phyloP scores from a whole-genome alignment of 1,140 invertebrate genomes.

The Cotesia chilonis region DNA sequence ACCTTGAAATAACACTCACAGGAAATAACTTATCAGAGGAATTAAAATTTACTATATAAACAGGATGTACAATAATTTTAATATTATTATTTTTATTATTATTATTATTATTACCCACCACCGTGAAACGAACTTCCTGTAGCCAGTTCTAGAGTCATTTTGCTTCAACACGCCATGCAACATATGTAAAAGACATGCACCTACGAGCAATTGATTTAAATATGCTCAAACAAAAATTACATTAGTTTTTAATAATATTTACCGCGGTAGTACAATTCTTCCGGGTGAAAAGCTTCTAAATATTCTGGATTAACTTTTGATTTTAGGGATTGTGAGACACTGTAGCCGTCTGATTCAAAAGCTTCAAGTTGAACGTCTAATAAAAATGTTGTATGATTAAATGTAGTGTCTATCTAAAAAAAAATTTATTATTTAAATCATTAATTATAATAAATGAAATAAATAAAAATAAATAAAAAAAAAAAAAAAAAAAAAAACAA shows the following conservation, averaged over 20 bases:
- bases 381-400: constrained; percentile 42
- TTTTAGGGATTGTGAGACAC: constrained; percentile 47
- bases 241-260: constrained; percentile 16
- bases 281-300: constrained; percentile 43
- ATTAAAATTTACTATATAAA: constrained; percentile 20
- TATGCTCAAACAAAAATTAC: not conserved
- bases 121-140: constrained; percentile 62
- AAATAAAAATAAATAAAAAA: too few relatives aligned
- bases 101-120: constrained; percentile 50
- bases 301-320: constrained; percentile 46
- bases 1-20: not conserved
- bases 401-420: constrained; percentile 54
- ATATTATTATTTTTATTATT: not conserved
- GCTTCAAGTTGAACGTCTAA: constrained; percentile 44
- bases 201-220: constrained; percentile 56
- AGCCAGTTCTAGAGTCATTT: constrained; percentile 68
- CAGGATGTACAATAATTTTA: constrained; percentile 28
- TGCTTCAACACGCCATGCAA: constrained; percentile 72
- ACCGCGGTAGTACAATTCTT: constrained; percentile 51
- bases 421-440: constrained; percentile 36
- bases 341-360: constrained; percentile 54
- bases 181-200: constrained; percentile 76
- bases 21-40: not conserved
- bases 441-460: not conserved
- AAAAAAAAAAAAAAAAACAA: constrained; percentile 36